Evolutionary conservation across 2,888 invertebrate genomes (phyloP).

Genomic region (Griposia aprilina): DNA sequence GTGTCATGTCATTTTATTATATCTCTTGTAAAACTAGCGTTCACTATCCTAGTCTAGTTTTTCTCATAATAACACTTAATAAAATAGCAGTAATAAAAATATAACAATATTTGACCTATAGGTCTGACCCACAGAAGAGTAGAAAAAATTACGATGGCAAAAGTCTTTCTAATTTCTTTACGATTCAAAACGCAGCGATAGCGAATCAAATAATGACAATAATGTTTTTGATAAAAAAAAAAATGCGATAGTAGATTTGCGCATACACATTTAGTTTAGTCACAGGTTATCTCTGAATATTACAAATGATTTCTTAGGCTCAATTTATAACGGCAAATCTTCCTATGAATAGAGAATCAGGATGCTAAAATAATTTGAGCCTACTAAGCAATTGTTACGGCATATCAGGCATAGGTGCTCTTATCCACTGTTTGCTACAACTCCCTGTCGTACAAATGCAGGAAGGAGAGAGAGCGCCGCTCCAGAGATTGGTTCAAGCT

Average conservation of each 20-base stretch:
- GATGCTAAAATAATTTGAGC: not conserved
- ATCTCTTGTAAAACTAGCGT: not conserved
- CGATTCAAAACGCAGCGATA: constrained; percentile 27
- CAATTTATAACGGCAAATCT: not conserved
- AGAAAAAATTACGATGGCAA: not conserved
- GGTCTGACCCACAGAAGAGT: constrained; percentile 6
- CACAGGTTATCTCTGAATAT: constrained; percentile 4
- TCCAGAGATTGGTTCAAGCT: no score
- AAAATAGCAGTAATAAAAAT: not conserved
- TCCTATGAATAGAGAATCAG: not conserved
- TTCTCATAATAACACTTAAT: not conserved
- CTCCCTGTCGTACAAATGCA: no score
- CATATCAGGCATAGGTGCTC: no score
- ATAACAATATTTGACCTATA: constrained; percentile 2
- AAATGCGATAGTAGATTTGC: constrained; percentile 15
- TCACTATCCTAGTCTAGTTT: not conserved
- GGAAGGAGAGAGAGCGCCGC: no score
- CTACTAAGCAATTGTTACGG: not conserved
- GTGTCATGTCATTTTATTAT: no score
- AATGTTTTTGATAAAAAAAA: not conserved
- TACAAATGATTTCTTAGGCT: not conserved
- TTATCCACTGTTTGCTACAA: no score
- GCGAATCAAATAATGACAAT: constrained; percentile 36
- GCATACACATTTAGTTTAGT: constrained; percentile 7
- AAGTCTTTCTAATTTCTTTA: constrained; percentile 6